Evolutionary conservation across 2,113 vertebrate genomes (phyloP), one percentile per base, ranked within the genome.

Genomic region (Perognathus longimembris): DNA sequence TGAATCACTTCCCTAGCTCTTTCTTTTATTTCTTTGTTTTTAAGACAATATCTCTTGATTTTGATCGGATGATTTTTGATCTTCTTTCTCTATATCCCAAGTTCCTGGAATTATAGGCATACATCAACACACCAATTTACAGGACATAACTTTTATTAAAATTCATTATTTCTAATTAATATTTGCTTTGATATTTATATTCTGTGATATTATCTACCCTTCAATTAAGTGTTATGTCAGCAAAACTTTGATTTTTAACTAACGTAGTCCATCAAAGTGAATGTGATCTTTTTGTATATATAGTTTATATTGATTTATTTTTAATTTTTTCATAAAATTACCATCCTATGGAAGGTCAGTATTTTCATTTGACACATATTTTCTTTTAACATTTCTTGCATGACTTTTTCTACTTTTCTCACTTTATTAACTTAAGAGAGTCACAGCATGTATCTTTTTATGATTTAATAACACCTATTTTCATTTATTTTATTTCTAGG

Each of bases 241-340:
- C 82, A 88, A 67, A 59, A 88, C 21, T 64, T 78, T 85, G 77
- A 26, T 64, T 78, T 85, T 78, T 57, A 85, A 42, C 24, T 87
- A 73, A 10, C 86, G 50, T 82, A 90, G 42, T 42, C 6, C 69
- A 70, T 88, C n/a, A 63, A 78, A 40, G 74, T 21, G 7, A 45
- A 45, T 45, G 40, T 66, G 77, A 78, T 78, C 12, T 73, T 7
- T 50, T 21, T 32, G 30, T 9, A 78, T n/a, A 61, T 71, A 54
- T 63, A 42, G 82, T 79, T 7, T 75, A 45, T 10, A 66, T 8
- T 32, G 50, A 54, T 54, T 45, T 45, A 15, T 54, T 54, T 70
- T 14, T 34, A 18, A n/a, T 87, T 11, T 69, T 71, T 24, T 38
- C 9, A 64, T 88, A 63, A 63, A 14, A 69, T 82, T 83, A 74